phyloP scores from a whole-genome alignment of 2,113 vertebrate genomes.

The Clarias magur region DNA sequence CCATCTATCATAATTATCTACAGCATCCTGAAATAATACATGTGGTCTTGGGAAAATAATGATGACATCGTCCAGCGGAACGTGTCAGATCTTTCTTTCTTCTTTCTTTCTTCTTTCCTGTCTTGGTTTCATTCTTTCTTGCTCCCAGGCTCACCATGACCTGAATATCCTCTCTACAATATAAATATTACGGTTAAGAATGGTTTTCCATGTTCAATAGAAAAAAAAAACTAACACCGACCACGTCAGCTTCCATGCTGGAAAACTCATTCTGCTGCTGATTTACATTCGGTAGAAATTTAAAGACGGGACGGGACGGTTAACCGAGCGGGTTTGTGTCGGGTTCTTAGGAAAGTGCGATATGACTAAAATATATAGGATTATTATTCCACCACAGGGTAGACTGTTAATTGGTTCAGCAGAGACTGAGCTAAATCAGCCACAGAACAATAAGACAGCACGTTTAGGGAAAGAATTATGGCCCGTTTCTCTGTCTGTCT shows the following conservation, averaged over 20 bases:
- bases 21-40: not conserved
- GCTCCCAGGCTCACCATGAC: not conserved
- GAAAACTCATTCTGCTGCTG: slow-evolving; percentile 19
- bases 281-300: not conserved
- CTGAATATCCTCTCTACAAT: slow-evolving; percentile 2
- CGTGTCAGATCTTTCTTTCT: not conserved
- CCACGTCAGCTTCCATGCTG: not conserved
- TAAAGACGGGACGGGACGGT: not conserved
- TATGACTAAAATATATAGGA: slow-evolving; percentile 5
- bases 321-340: not conserved
- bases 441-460: slow-evolving; percentile 3
- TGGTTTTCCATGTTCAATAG: not conserved
- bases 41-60: not conserved
- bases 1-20: not conserved
- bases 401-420: slow-evolving; percentile 17
- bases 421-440: slow-evolving; percentile 33
- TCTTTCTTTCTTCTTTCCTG: not conserved
- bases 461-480: not conserved
- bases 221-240: not conserved
- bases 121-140: not conserved
- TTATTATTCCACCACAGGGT: not conserved
- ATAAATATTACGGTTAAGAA: not conserved
- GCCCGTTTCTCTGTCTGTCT: not conserved
- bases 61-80: not conserved
- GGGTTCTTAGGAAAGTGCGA: not conserved